Conservation (phyloP, 2,888 invertebrate genomes). For the Abrostola triplasia region DNA sequence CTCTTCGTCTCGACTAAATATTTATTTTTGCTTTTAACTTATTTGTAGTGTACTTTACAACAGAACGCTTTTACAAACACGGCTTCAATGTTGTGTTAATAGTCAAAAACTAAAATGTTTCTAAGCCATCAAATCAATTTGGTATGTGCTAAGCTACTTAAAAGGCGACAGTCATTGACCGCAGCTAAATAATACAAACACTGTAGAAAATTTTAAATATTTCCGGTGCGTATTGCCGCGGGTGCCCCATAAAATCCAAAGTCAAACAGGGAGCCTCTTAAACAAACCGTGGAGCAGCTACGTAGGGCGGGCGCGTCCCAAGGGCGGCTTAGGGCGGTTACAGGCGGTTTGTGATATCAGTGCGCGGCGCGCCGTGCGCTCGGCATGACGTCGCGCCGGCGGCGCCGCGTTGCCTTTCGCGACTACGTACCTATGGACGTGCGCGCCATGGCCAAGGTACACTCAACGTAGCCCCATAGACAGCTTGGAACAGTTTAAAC, state of each 20-base stretch:
- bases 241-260: constrained; percentile 52
- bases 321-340: constrained; percentile 48
- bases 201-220: constrained; percentile 41
- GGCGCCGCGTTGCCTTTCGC: constrained; percentile 84
- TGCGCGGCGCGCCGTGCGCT: constrained; percentile 75
- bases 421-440: constrained; percentile 85
- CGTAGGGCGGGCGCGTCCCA: constrained; percentile 48
- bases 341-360: constrained; percentile 62
- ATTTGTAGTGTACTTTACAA: constrained; percentile 10
- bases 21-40: constrained; percentile 27
- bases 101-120: no score
- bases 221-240: constrained; percentile 35
- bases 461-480: constrained; percentile 19
- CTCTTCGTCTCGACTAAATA: constrained; percentile 15
- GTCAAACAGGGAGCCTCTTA: constrained; percentile 48
- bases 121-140: no score
- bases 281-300: constrained; percentile 44
- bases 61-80: not conserved
- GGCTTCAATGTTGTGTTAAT: no score
- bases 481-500: constrained; percentile 13
- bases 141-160: not conserved
- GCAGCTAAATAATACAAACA: constrained; percentile 23
- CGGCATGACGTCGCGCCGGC: constrained; percentile 82
- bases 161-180: constrained; percentile 19
- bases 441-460: constrained; percentile 85